Evolutionary conservation across 2,888 invertebrate species (phyloP).

Genomic region (Hipparchia semele): DNA sequence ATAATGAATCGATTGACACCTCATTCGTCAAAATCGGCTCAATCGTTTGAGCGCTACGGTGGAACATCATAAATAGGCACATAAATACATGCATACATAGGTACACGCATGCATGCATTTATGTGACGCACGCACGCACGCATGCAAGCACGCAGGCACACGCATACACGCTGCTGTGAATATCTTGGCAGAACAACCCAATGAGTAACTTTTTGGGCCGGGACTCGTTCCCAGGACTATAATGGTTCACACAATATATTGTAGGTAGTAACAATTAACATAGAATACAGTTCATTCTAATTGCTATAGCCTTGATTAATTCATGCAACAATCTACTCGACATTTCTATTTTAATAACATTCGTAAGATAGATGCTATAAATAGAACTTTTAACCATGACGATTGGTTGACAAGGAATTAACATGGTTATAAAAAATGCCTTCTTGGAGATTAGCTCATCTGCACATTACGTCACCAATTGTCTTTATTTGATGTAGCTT

Average conservation of each 20-base stretch:
- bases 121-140: no score
- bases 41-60: no score
- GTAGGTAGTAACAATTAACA: background rate
- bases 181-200: no score
- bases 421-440: background rate
- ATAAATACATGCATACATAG: no score
- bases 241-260: background rate
- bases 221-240: background rate
- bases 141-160: no score
- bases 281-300: background rate
- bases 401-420: conserved; percentile 17
- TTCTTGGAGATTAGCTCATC: background rate
- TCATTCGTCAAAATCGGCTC: no score
- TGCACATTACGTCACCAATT: background rate
- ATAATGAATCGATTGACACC: no score
- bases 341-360: conserved; percentile 22
- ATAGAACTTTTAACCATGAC: conserved; percentile 19
- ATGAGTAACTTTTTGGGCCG: no score
- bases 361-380: conserved; percentile 9
- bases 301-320: conserved; percentile 18
- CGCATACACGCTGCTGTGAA: no score
- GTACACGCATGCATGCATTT: no score
- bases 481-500: no score
- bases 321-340: background rate
- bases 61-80: no score